These are phyloP conservation scores for Ophonus ardosiacus DNA, from an alignment of 2,888 invertebrate genomes.

Conservation along the genomic window DNA sequence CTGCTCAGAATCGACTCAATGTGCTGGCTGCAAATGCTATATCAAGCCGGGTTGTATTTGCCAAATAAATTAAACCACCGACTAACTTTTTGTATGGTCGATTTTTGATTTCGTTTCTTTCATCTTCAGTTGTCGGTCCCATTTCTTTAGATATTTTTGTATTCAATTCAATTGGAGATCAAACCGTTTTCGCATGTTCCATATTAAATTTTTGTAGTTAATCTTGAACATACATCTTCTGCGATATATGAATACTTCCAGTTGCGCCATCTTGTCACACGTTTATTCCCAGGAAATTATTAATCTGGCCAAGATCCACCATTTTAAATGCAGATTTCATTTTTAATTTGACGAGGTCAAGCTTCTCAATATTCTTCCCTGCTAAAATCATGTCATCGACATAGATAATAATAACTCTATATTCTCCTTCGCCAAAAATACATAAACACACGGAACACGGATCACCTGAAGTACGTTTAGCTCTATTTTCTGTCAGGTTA, in stretches of 20 bases:
- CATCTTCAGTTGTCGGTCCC: constrained; percentile 19
- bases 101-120: constrained; percentile 3
- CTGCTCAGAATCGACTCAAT: constrained; percentile 61
- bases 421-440: constrained; percentile 23
- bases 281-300: constrained; percentile 62
- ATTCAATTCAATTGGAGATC: constrained; percentile 65
- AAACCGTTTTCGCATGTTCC: constrained; percentile 48
- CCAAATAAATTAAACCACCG: constrained; percentile 66
- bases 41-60: constrained; percentile 64
- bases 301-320: constrained; percentile 63
- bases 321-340: constrained; percentile 65
- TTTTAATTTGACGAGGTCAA: constrained; percentile 61
- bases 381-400: constrained; percentile 66
- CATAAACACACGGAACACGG: constrained; percentile 67
- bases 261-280: constrained; percentile 63
- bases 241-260: constrained; percentile 64
- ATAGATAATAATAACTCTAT: constrained; percentile 62
- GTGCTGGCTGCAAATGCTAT: constrained; percentile 66
- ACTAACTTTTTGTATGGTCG: constrained; percentile 66
- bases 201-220: constrained; percentile 65
- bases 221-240: no score
- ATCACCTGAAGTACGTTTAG: constrained; percentile 55
- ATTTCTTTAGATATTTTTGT: constrained; percentile 64
- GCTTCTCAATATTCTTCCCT: constrained; percentile 58
- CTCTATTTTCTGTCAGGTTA: constrained; percentile 28